Percentiles rank a stretch among this genome's conserved stretches.
These are phyloP conservation scores for Holcopasites calliopsidis DNA, from an alignment of 1,140 invertebrate species.

Conservation along the genomic window DNA sequence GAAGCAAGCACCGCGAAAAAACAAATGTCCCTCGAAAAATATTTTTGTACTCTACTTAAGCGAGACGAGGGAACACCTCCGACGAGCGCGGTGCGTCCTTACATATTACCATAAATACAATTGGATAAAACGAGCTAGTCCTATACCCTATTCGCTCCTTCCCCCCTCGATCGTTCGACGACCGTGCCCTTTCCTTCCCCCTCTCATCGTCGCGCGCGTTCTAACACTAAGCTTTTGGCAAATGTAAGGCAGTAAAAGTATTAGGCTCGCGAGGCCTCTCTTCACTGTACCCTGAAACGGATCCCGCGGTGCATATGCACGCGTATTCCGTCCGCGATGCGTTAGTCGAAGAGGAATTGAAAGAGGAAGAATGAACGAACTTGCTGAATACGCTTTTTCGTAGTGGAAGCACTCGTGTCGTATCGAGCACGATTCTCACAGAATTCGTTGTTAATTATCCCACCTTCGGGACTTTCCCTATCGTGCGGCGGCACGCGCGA, in stretches of 20 bases:
- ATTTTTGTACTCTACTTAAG: slow-evolving; percentile 26
- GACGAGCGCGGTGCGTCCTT: not conserved
- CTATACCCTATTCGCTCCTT: not conserved
- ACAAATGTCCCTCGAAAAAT: slow-evolving; percentile 48
- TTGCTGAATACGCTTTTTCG: too few relatives aligned
- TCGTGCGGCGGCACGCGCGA: slow-evolving; percentile 3
- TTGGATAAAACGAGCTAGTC: not conserved
- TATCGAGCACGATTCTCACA: not conserved
- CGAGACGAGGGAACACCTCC: not conserved
- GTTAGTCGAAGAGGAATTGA: too few relatives aligned
- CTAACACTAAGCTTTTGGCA: slow-evolving; percentile 69
- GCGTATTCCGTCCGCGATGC: not conserved
- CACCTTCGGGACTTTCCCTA: too few relatives aligned
- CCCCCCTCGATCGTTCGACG: too few relatives aligned
- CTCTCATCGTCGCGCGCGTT: not conserved
- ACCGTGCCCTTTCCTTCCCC: not conserved
- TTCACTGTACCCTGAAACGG: slow-evolving; percentile 18
- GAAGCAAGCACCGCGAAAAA: slow-evolving; percentile 30
- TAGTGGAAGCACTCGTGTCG: not conserved
- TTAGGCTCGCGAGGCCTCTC: slow-evolving; percentile 22
- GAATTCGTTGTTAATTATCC: not conserved
- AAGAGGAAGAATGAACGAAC: not conserved
- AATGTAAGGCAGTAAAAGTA: slow-evolving; percentile 70
- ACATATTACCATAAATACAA: too few relatives aligned
- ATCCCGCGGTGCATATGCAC: not conserved